Evolutionary conservation across 2,888 invertebrate genomes (phyloP).

Genomic region (Mythimna pallens): DNA sequence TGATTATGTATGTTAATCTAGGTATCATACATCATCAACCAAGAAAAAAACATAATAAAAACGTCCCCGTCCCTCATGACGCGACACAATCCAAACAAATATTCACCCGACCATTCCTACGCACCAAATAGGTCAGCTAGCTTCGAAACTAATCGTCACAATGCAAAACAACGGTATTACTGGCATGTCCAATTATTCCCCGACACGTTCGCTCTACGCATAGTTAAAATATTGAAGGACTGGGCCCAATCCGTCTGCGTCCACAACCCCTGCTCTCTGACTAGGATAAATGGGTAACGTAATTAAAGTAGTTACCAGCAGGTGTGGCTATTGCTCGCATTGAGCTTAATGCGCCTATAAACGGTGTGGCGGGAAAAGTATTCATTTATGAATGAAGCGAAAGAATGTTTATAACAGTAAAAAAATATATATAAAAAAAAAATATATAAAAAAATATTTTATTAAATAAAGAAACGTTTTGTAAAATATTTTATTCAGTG

Average conservation of each 20-base stretch:
- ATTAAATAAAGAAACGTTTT: neutral
- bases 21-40: neutral
- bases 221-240: conserved; percentile 76
- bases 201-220: conserved; percentile 59
- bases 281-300: conserved; percentile 83
- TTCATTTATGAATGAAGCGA: conserved; percentile 33
- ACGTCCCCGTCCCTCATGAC: neutral
- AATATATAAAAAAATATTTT: too few relatives aligned
- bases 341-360: conserved; percentile 52
- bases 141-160: conserved; percentile 58
- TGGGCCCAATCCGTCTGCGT: conserved; percentile 81
- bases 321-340: conserved; percentile 74
- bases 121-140: conserved; percentile 39
- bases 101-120: conserved; percentile 33
- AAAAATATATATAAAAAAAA: neutral
- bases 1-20: too few relatives aligned
- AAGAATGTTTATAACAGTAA: neutral
- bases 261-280: conserved; percentile 78
- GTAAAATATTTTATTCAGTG: neutral
- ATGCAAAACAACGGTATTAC: conserved; percentile 61
- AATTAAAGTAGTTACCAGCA: conserved; percentile 87
- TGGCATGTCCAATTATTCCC: conserved; percentile 60
- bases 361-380: conserved; percentile 27
- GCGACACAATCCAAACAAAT: conserved; percentile 23
- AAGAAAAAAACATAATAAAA: conserved; percentile 7